Evolutionary conservation across 2,113 vertebrate genomes (phyloP), one percentile per base, ranked within the genome.

Genomic region (Cepphus grylle): DNA sequence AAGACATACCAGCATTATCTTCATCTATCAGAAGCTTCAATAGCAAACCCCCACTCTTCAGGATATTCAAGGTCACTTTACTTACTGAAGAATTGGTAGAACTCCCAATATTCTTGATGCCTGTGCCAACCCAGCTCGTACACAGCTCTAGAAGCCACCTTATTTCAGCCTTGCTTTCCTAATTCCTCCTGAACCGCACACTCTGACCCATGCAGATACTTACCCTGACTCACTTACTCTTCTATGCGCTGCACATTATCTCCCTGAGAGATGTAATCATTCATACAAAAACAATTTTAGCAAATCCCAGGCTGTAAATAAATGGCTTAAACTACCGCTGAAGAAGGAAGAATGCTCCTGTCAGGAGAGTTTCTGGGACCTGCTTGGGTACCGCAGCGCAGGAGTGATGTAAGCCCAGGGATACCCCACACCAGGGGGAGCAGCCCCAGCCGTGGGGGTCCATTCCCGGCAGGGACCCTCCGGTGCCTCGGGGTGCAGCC

Each of bases 61-160:
- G 76, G 38, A 49, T 4, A 8, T 15, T 63, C 92, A 92, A 94
- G 94, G 86, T 91, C 92, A 92, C n/a, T 89, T 88, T 62, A 42
- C 67, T 91, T 88, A 20, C 69, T 21, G 2, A 62, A 36, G 67
- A 29, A 27, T 0, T 47, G 63, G 49, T 62, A 55, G 59, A 23
- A 5, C 17, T 74, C 63, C 49, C 59, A 22, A 8, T 43, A 2
- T 40, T 34, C 55, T 38, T 27, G 13, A 2, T n/a, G 59, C 21
- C 21, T 36, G 71, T 72, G 69, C 43, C 65, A 61, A 13, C 34
- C 43, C 43, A 40, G 82, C 49, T 82, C 34, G 42, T 73, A 4
- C 55, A 53, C 36, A 62, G 59, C 65, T 50, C 76, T 77, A 19
- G 36, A 22, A 85, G 32, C 30, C 61, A 7, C 20, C 17, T 56